Percentiles rank a stretch among this genome's conserved stretches.
phyloP scores from a whole-genome alignment of 2,888 invertebrate genomes.

The Nomada ferruginata region DNA sequence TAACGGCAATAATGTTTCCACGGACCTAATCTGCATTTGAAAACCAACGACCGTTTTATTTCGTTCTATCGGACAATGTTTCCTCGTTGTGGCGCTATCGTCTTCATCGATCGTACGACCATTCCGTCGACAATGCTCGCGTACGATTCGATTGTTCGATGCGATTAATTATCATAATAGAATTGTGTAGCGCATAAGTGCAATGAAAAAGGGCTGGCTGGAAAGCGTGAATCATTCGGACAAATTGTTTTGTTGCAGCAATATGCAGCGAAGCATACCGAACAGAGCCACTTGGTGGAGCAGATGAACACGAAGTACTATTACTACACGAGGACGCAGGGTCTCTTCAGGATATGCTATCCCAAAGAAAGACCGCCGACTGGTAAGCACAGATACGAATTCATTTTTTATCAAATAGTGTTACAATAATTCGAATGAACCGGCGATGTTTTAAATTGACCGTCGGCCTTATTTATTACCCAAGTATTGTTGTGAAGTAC shows the following conservation, averaged over 20 bases:
- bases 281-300: constrained; percentile 89
- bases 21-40: constrained; percentile 56
- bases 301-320: constrained; percentile 94
- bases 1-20: constrained; percentile 57
- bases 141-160: background rate
- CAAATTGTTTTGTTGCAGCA: constrained; percentile 85
- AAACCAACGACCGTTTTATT: constrained; percentile 39
- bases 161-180: constrained; percentile 16
- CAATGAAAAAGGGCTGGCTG: constrained; percentile 6
- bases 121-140: background rate
- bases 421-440: background rate
- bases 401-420: background rate
- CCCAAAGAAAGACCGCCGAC: constrained; percentile 95
- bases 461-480: too few relatives aligned
- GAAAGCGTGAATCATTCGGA: constrained; percentile 39
- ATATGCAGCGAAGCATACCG: constrained; percentile 90
- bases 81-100: constrained; percentile 24
- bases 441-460: background rate
- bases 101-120: constrained; percentile 12
- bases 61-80: constrained; percentile 14
- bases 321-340: constrained; percentile 96
- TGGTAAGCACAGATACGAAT: constrained; percentile 85
- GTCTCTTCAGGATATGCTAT: constrained; percentile 97
- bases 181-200: background rate
- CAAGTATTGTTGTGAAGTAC: too few relatives aligned